These are phyloP conservation scores for Mormyrus hasselquistii DNA, from an alignment of 2,797 vertebrate genomes.

Conservation along the genomic window DNA sequence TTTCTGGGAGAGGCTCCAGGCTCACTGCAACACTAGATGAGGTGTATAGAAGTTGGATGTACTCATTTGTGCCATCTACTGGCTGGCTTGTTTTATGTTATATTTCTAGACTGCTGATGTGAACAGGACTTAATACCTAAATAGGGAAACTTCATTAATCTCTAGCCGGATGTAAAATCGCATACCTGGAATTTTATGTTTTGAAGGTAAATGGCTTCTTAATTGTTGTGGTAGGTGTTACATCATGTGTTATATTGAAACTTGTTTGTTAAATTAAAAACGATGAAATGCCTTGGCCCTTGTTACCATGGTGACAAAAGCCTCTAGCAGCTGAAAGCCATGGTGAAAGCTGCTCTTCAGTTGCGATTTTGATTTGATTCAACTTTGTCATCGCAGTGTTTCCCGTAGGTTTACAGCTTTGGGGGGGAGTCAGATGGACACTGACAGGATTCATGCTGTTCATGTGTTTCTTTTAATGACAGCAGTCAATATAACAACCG, in stretches of 20 bases:
- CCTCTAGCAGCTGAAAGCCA: not conserved
- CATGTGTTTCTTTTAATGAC: too few species aligned
- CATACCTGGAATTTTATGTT: not conserved
- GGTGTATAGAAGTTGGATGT: not conserved
- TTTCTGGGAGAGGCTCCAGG: not conserved
- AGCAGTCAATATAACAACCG: too few species aligned
- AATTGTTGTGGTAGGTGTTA: not conserved
- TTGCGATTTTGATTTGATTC: not conserved
- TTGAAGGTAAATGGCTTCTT: not conserved
- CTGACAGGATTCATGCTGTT: too few species aligned
- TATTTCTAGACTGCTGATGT: not conserved
- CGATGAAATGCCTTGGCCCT: not conserved
- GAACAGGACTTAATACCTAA: not conserved
- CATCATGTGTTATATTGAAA: not conserved
- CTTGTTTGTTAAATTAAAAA: conserved; percentile 4
- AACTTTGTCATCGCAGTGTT: not conserved
- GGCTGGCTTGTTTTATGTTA: not conserved
- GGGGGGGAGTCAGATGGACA: too few species aligned
- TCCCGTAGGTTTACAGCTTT: too few species aligned
- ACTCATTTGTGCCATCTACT: not conserved
- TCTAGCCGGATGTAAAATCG: not conserved
- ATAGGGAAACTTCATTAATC: not conserved
- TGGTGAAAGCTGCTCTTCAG: not conserved
- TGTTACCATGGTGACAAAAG: not conserved
- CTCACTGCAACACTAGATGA: not conserved